Percentiles rank a stretch among this genome's conserved stretches.
phyloP scores from a whole-genome alignment of 2,888 invertebrate genomes.

The Oligia strigilis region DNA sequence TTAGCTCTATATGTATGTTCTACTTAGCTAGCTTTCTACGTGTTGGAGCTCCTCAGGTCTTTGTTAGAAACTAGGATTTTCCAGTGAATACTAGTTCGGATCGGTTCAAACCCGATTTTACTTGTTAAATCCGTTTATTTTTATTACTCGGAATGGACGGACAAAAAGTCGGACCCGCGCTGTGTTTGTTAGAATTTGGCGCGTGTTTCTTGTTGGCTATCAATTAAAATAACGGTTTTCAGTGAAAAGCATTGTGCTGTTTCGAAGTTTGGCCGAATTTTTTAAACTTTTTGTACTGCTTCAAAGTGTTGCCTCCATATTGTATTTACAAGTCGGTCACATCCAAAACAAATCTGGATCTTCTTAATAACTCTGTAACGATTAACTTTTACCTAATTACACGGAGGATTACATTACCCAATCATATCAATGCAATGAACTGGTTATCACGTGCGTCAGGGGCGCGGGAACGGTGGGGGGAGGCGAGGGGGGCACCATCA shows the following conservation, averaged over 20 bases:
- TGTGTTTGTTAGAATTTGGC: conserved; percentile 40
- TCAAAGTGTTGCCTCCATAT: background rate
- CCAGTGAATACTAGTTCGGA: conserved; percentile 61
- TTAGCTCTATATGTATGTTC: conserved; percentile 76
- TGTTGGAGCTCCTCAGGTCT: conserved; percentile 71
- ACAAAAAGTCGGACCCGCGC: conserved; percentile 56
- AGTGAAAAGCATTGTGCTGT: conserved; percentile 28
- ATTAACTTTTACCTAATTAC: conserved; percentile 70
- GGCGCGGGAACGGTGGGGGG: conserved; percentile 1
- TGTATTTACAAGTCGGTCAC: conserved; percentile 11
- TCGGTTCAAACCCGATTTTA: conserved; percentile 62
- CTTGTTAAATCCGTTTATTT: conserved; percentile 65
- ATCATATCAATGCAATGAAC: conserved; percentile 67
- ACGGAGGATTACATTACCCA: conserved; percentile 69
- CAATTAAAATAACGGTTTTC: conserved; percentile 30
- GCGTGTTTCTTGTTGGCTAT: conserved; percentile 38
- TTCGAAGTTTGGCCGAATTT: background rate
- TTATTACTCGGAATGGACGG: conserved; percentile 58
- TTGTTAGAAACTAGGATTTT: conserved; percentile 74
- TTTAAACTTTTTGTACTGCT: background rate
- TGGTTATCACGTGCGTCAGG: conserved; percentile 59
- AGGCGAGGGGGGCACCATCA: conserved; percentile 82
- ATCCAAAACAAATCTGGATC: conserved; percentile 28
- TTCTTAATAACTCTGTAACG: conserved; percentile 32
- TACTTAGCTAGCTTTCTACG: conserved; percentile 68